phyloP scores from a whole-genome alignment of 2,888 invertebrate genomes.

The Omphaloscelis lunosa region DNA sequence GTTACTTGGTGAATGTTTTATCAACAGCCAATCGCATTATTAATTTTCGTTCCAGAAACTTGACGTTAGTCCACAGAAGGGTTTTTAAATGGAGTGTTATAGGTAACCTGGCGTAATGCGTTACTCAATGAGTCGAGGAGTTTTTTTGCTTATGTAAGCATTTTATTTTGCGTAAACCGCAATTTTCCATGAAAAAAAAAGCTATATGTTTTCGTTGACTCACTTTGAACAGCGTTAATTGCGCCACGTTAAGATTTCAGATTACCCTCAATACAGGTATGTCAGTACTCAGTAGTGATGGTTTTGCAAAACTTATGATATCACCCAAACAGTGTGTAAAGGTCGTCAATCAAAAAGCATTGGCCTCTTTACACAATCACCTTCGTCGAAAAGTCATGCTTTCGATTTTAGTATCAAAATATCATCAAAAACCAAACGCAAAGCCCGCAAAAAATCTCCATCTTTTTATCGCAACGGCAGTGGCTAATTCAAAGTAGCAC shows the following conservation, averaged over 20 bases:
- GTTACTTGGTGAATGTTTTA: not conserved
- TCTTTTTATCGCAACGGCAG: not conserved
- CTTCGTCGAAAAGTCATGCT: constrained; percentile 40
- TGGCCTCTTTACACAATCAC: constrained; percentile 28
- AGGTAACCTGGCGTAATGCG: constrained; percentile 5
- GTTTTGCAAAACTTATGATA: constrained; percentile 1
- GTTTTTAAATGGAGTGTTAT: constrained; percentile 46
- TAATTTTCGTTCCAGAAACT: not conserved
- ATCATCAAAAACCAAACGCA: constrained; percentile 32
- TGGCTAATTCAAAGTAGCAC: constrained; percentile 23
- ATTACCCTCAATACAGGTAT: not conserved
- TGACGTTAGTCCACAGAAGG: not conserved
- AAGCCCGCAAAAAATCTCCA: constrained; percentile 19
- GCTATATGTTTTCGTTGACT: not conserved
- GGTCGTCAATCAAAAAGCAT: constrained; percentile 21
- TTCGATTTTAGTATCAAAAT: constrained; percentile 12
- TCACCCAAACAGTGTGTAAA: constrained; percentile 9
- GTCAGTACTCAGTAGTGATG: constrained; percentile 1
- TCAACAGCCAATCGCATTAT: not conserved
- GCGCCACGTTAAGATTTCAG: not conserved
- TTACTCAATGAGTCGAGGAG: not conserved
- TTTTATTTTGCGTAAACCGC: not conserved
- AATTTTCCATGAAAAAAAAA: not conserved
- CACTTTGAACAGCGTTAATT: constrained; percentile 9
- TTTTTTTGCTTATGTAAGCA: not conserved